These are phyloP conservation scores for Panorpa germanica DNA, from an alignment of 2,888 invertebrate genomes.

Conservation along the genomic window DNA sequence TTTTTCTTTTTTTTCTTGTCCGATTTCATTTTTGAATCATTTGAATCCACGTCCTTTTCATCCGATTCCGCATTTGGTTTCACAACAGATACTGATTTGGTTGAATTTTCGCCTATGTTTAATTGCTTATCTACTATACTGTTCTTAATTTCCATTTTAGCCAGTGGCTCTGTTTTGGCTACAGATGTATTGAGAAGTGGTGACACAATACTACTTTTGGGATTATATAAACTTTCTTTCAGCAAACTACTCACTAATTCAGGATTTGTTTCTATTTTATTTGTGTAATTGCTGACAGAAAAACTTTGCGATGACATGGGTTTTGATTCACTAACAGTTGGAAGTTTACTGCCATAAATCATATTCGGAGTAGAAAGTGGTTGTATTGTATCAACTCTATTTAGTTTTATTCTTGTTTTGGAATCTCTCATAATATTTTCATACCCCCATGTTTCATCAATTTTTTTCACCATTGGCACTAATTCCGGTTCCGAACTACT, in stretches of 20 bases:
- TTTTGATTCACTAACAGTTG: slow-evolving; percentile 12
- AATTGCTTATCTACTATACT: no score
- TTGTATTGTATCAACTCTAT: no score
- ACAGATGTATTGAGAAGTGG: slow-evolving; percentile 11
- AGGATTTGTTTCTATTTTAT: slow-evolving; percentile 54
- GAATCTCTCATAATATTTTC: slow-evolving; percentile 37
- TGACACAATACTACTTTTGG: slow-evolving; percentile 14
- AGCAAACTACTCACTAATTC: slow-evolving; percentile 48
- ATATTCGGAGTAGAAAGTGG: no score
- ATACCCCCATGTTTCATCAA: slow-evolving; percentile 40
- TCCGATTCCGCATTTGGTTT: not conserved
- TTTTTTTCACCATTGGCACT: slow-evolving; percentile 38
- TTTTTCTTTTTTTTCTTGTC: slow-evolving; percentile 65
- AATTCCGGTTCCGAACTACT: slow-evolving; percentile 36
- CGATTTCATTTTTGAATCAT: slow-evolving; percentile 15
- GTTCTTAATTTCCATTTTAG: no score
- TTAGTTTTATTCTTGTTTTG: no score
- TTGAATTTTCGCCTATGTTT: not conserved
- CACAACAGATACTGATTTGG: not conserved
- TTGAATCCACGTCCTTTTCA: not conserved
- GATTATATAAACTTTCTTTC: slow-evolving; percentile 35
- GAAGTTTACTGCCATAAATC: no score
- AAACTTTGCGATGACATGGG: no score
- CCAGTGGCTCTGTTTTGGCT: slow-evolving; percentile 10
- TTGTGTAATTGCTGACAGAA: no score